Percentiles rank a stretch among this genome's conserved stretches.
Conservation (phyloP, 2,888 invertebrate species). For the Ennomos erosarius region DNA sequence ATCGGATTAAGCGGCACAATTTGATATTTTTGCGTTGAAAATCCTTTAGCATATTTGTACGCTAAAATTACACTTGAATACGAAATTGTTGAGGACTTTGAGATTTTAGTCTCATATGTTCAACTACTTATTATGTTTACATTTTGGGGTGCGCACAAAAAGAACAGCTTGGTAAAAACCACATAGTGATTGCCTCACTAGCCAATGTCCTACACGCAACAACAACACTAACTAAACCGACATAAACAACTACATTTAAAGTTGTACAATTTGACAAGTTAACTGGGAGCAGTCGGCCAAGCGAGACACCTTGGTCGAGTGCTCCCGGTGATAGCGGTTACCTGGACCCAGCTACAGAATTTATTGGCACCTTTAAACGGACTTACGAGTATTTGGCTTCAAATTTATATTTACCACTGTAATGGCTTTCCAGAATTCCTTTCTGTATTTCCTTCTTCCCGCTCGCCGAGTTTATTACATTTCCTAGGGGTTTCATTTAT, state of each 20-base stretch:
- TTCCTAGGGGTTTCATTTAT: constrained; percentile 23
- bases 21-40: constrained; percentile 23
- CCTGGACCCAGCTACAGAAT: constrained; percentile 34
- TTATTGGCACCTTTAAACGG: constrained; percentile 42
- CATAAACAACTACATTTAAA: constrained; percentile 8
- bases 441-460: constrained; percentile 26
- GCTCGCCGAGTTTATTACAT: constrained; percentile 20
- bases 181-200: too few relatives aligned
- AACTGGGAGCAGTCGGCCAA: constrained; percentile 20
- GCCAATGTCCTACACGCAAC: background rate
- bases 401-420: constrained; percentile 42
- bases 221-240: constrained; percentile 4
- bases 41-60: constrained; percentile 19
- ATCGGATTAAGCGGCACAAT: constrained; percentile 29
- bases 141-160: too few relatives aligned
- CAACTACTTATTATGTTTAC: background rate
- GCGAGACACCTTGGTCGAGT: constrained; percentile 26
- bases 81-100: background rate
- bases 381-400: constrained; percentile 41
- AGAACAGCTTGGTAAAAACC: too few relatives aligned
- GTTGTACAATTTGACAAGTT: constrained; percentile 21
- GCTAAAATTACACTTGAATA: constrained; percentile 23
- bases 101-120: constrained; percentile 1
- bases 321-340: constrained; percentile 29
- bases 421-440: constrained; percentile 28